phyloP scores from a whole-genome alignment of 2,797 vertebrate species.

The Sparus aurata region DNA sequence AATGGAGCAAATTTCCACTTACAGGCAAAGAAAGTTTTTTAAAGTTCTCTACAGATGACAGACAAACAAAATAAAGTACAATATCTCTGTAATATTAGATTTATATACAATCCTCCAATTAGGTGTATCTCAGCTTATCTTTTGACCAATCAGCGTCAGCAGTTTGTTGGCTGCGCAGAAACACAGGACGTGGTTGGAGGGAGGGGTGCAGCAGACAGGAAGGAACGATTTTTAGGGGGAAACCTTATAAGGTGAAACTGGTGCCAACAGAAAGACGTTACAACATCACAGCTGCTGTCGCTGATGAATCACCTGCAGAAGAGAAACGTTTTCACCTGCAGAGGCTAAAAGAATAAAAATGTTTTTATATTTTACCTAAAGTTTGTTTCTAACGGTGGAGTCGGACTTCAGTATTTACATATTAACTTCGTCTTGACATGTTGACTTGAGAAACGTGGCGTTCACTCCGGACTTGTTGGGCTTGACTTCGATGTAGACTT shows the following conservation, averaged over 20 bases:
- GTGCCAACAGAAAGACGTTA: background rate
- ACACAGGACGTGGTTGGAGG: slow-evolving; percentile 36
- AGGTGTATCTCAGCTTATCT: background rate
- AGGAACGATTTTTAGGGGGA: background rate
- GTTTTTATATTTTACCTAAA: too few relatives aligned
- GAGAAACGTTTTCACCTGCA: background rate
- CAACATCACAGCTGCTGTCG: slow-evolving; percentile 13
- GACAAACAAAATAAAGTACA: background rate
- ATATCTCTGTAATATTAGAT: background rate
- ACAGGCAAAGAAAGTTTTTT: background rate
- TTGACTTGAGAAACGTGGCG: background rate
- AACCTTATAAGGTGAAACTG: slow-evolving; percentile 59
- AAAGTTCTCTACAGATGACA: background rate
- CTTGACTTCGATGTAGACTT: too few relatives aligned
- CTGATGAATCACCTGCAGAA: background rate
- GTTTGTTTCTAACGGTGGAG: background rate
- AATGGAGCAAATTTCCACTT: background rate
- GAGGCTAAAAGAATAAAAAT: background rate
- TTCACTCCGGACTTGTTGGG: too few relatives aligned
- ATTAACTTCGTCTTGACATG: too few relatives aligned
- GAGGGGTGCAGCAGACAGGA: slow-evolving; percentile 41
- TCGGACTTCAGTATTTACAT: background rate
- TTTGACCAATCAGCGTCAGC: slow-evolving; percentile 21
- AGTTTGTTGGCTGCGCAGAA: slow-evolving; percentile 2
- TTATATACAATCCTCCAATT: background rate